Conservation (phyloP, 92 coral and sea anemone genomes). For the Hydrozoanthus gracilis region DNA sequence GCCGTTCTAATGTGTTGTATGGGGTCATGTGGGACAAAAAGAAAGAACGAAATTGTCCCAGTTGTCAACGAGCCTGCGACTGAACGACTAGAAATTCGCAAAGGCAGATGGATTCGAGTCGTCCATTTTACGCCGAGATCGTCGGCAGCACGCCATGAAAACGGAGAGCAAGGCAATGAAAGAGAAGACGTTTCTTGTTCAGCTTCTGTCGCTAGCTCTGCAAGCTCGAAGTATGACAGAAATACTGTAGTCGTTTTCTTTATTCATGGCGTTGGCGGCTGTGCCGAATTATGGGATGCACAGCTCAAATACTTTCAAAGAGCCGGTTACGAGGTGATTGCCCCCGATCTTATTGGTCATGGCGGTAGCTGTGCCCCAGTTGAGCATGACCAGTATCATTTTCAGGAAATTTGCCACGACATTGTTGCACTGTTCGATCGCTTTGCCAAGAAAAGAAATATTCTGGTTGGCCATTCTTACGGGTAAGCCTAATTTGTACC, state of each 20-base stretch:
- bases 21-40: constrained; percentile 47
- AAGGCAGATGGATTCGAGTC: constrained; percentile 76
- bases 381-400: constrained; percentile 69
- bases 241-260: constrained; percentile 85
- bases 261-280: constrained; percentile 96
- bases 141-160: constrained; percentile 20
- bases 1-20: not conserved
- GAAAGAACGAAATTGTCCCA: constrained; percentile 68
- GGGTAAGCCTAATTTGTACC: constrained; percentile 70
- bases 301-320: constrained; percentile 84
- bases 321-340: constrained; percentile 92
- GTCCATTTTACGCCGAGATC: constrained; percentile 64
- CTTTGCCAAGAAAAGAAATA: constrained; percentile 85
- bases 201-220: not conserved
- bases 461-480: constrained; percentile 96
- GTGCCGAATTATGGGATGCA: constrained; percentile 93
- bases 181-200: constrained; percentile 20
- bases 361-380: constrained; percentile 92
- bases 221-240: constrained; percentile 50
- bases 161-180: not conserved
- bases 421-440: constrained; percentile 90
- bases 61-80: constrained; percentile 64
- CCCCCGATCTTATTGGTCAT: constrained; percentile 94
- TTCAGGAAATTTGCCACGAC: constrained; percentile 83
- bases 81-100: constrained; percentile 82